These are phyloP conservation scores for Drosophila koepferae DNA, from an alignment of 2,888 invertebrate species.

Conservation along the genomic window DNA sequence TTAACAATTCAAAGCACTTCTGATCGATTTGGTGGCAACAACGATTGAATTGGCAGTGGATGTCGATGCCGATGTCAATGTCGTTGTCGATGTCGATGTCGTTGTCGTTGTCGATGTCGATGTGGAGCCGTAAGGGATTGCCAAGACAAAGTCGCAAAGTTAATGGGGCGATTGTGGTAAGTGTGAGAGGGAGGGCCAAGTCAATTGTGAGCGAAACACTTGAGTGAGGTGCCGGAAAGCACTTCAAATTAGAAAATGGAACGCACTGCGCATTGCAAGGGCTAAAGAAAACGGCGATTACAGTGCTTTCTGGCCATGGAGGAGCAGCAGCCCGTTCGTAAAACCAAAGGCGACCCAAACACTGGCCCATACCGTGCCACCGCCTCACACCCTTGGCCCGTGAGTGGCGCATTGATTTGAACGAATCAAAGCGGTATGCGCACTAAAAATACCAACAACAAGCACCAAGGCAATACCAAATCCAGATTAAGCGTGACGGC, in stretches of 20 bases:
- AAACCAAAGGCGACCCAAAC: conserved; percentile 74
- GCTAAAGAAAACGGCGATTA: conserved; percentile 66
- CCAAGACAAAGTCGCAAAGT: conserved; percentile 56
- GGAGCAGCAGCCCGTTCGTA: conserved; percentile 31
- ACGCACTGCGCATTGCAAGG: conserved; percentile 47
- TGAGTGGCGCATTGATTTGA: conserved; percentile 77
- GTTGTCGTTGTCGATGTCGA: background rate
- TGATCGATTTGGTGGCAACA: conserved; percentile 39
- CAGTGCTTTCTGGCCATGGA: conserved; percentile 35
- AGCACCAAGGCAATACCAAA: conserved; percentile 63
- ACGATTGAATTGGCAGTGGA: conserved; percentile 29
- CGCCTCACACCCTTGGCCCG: conserved; percentile 49
- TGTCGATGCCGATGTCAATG: background rate
- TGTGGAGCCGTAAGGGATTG: conserved; percentile 35
- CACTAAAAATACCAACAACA: conserved; percentile 83
- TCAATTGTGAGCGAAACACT: conserved; percentile 54
- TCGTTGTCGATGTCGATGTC: background rate
- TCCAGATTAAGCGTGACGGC: conserved; percentile 72
- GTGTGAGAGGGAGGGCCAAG: conserved; percentile 3
- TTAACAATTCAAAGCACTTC: conserved; percentile 21
- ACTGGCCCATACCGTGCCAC: conserved; percentile 26
- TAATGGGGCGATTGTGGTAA: conserved; percentile 5
- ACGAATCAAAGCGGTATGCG: conserved; percentile 82
- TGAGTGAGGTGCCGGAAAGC: conserved; percentile 61
- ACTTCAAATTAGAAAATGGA: conserved; percentile 75